These are phyloP conservation scores for Nematostella vectensis DNA, from an alignment of 92 coral and sea anemone genomes.

Conservation along the genomic window DNA sequence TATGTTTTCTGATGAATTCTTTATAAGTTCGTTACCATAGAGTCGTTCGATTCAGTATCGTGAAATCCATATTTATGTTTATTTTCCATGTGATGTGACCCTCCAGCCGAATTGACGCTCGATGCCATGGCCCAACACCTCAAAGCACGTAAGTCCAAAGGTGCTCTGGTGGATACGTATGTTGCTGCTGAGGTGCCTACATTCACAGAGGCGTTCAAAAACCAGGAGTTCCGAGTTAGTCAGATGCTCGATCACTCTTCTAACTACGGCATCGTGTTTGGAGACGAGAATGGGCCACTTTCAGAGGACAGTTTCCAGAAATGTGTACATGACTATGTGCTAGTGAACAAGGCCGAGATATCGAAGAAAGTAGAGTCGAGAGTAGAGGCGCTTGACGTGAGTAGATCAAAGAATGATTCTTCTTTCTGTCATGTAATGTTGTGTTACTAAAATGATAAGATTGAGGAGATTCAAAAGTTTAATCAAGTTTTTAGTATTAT, in stretches of 20 bases:
- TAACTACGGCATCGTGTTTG: slow-evolving; percentile 83
- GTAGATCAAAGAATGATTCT: no score
- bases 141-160: slow-evolving; percentile 49
- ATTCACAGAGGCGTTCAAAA: slow-evolving; percentile 13
- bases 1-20: no score
- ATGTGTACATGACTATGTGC: slow-evolving; percentile 61
- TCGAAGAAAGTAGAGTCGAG: slow-evolving; percentile 49
- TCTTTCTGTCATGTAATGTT: background rate
- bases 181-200: slow-evolving; percentile 69
- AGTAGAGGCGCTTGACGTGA: slow-evolving; percentile 62
- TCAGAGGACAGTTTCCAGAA: slow-evolving; percentile 35
- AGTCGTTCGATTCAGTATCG: no score
- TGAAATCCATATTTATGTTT: background rate
- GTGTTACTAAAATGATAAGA: no score
- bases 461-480: no score
- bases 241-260: slow-evolving; percentile 80
- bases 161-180: slow-evolving; percentile 79
- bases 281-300: slow-evolving; percentile 44
- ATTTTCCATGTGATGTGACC: no score
- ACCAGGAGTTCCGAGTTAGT: slow-evolving; percentile 54
- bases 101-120: slow-evolving; percentile 26
- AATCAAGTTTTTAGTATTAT: no score
- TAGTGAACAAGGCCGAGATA: slow-evolving; percentile 56
- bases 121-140: slow-evolving; percentile 37
- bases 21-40: no score